Conservation (phyloP, 1,140 invertebrate species). For the Lepidotrigona ventralis region DNA sequence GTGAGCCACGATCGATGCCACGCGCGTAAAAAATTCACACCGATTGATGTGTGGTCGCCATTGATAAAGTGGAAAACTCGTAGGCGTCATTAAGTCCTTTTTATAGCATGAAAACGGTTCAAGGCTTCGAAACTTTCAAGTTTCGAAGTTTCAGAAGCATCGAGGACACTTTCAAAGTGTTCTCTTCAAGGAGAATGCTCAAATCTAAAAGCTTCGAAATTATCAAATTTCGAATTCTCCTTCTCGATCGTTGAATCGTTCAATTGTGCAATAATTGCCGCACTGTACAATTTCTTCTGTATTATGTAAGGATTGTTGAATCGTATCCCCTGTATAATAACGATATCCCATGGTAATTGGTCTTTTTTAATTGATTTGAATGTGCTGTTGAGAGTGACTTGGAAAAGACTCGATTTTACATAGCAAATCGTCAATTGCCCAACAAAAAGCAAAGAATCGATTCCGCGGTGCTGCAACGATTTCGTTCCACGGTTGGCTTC, state of each 20-base stretch:
- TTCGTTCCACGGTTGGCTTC: background rate
- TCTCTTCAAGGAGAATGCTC: background rate
- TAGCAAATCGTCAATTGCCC: conserved; percentile 17
- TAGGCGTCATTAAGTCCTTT: background rate
- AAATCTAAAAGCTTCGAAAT: background rate
- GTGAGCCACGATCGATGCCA: background rate
- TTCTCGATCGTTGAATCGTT: background rate
- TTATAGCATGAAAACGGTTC: background rate
- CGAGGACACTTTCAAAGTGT: no score
- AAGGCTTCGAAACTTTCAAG: background rate
- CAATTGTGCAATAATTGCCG: background rate
- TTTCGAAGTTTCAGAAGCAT: background rate
- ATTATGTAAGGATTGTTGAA: background rate
- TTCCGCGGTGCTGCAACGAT: conserved; percentile 5
- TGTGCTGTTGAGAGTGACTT: background rate
- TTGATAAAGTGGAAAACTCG: background rate
- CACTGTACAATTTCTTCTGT: no score
- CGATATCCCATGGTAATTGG: background rate
- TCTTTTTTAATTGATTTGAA: conserved; percentile 1
- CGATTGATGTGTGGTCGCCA: background rate
- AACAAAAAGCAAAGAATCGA: conserved; percentile 18
- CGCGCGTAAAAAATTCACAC: no score
- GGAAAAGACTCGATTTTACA: background rate
- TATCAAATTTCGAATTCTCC: background rate
- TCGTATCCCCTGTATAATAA: background rate